Base-by-base conservation (phyloP, 1,140 invertebrate species). In the Mycetomoellerius zeteki region DNA sequence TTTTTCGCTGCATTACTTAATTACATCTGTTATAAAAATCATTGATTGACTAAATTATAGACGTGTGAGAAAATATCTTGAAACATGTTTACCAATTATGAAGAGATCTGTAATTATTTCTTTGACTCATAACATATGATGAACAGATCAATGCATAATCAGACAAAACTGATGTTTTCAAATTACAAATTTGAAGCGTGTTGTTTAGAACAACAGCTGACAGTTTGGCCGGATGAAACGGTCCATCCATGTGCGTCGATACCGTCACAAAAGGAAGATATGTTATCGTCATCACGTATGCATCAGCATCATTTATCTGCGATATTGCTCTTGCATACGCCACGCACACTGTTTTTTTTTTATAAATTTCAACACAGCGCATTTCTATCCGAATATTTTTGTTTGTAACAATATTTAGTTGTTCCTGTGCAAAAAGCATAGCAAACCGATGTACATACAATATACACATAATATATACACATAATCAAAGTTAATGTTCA, bases 101-200 rank as follows among this genome's bases (percentile, higher is more conserved):
- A 43, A 21, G 5, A 43, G 12, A 56, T 24, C 14, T 10, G 7
- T 24, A 82, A 73, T 73, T 77, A 12, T 73, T 24, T 27, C 52
- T 43, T 5, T 69, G 12, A 0, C 37, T 8, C 21, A 50, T 24
- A 75, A 84, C n/a, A 14, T 21, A 10, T 75, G 52, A 75, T n/a
- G 21, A 27, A 81, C 30, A 24, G 24, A 67, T 84, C 27, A 30
- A 21, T 30, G n/a, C n/a, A n/a, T 47, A 60, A 73, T 60, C 54
- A 73, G 33, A 75, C 37, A 43, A 27, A 27, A 12, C n/a, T 19
- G 33, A 73, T 71, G 47, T 65, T 80, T 80, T 90, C 89, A 89
- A 43, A 86, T 90, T 82, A 90, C 60, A 72, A 86, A 90, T 71
- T 89, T 90, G 88, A 89, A 77, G 64, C n/a, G n/a, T 85, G 72